Base-by-base conservation (phyloP, 2,113 vertebrate genomes). In the Nothoprocta perdicaria region DNA sequence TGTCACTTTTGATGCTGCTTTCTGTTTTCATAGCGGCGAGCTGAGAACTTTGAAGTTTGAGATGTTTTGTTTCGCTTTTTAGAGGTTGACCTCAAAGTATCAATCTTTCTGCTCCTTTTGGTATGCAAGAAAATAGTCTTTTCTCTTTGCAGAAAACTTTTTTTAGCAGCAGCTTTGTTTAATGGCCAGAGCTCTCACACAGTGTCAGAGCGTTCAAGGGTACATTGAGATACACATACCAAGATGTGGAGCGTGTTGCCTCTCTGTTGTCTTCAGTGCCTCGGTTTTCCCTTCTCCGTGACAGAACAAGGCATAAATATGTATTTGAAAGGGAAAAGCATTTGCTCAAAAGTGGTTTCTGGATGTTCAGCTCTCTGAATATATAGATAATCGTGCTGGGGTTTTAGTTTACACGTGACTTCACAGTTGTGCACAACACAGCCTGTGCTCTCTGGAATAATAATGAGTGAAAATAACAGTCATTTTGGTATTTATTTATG, bases 1-100 rank as follows among this genome's bases (percentile, higher is more conserved):
- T 95, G 91, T 90, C 92, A 94, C 88, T 96, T 95, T 94, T 95
- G 94, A 93, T 94, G 41, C 81, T 16, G 21, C 61, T 90, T 80
- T 92, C 68, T 96, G 83, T 95, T 95, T 96, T 94, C 88, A 41
- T 92, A 82, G 80, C 72, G 87, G 80, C 9, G 3, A 76, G 92
- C 41, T 62, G 41, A 90, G 93, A 92, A 80, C 92, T 95, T 96
- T 96, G 94, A 96, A 95, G 95, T 89, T 73, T 84, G 79, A 52
- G 73, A 93, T 92, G 80, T 94, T 95, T 93, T 84, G 69, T 90
- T 95, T 91, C 73, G 68, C 67, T 94, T 95, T 84, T 68, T 94
- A 78, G 58, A 88, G 65, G 60, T 24, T 92, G 90, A 88, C 92
- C 93, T 92, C 91, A 95, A 95, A 93, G 88, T 73, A 89, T 95